Evolutionary conservation across 23 tunicate genomes (phyloP).

Genomic region (Diplosoma virens): DNA sequence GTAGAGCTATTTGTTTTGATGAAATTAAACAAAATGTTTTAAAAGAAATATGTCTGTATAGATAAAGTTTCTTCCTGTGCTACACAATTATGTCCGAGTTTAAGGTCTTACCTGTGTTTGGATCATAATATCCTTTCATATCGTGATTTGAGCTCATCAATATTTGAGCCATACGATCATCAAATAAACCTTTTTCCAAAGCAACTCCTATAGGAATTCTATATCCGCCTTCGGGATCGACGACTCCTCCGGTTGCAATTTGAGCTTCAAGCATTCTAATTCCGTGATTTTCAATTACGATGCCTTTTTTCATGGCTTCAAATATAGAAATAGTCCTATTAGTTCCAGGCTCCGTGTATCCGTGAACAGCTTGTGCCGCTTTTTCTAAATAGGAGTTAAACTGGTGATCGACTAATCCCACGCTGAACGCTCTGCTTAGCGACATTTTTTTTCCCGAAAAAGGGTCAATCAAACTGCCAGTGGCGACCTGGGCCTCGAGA

Average conservation of each 20-base stretch:
- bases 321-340: conserved; percentile 53
- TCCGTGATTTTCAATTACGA: conserved; percentile 85
- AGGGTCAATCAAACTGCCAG: conserved; percentile 87
- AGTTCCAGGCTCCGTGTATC: conserved; percentile 59
- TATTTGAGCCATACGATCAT: conserved; percentile 65
- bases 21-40: too few relatives aligned
- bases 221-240: conserved; percentile 91
- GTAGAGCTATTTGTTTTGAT: too few relatives aligned
- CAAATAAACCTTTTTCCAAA: conserved; percentile 48
- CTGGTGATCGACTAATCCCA: conserved; percentile 51
- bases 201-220: conserved; percentile 81
- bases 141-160: conserved; percentile 44
- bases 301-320: conserved; percentile 75
- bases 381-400: conserved; percentile 36
- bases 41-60: too few relatives aligned
- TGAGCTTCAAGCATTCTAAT: conserved; percentile 93
- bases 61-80: too few relatives aligned
- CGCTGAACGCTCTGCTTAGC: conserved; percentile 61
- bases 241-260: conserved; percentile 90
- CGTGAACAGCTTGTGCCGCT: conserved; percentile 82
- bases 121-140: conserved; percentile 83
- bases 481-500: conserved; percentile 94
- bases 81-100: too few relatives aligned
- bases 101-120: conserved; percentile 77
- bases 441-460: conserved; percentile 81